phyloP scores from a whole-genome alignment of 2,797 vertebrate genomes.

The Phoebastria nigripes region DNA sequence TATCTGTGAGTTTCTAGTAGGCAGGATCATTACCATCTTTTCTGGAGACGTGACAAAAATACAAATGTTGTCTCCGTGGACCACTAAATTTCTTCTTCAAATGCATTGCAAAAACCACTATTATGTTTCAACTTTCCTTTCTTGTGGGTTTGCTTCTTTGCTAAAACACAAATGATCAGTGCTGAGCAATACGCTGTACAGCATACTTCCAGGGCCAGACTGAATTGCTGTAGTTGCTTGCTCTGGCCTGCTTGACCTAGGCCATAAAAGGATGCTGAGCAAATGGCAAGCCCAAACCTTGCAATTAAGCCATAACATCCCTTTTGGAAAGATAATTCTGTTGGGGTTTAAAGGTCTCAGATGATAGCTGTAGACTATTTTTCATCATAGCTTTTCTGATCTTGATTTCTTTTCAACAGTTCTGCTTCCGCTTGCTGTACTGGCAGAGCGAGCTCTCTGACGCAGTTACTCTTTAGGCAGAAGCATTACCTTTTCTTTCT shows the following conservation, averaged over 20 bases:
- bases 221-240: not conserved
- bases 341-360: not conserved
- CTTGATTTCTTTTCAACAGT: not conserved
- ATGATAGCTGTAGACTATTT: not conserved
- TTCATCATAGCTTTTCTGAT: not conserved
- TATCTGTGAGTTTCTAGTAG: not conserved
- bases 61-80: not conserved
- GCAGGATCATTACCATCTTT: not conserved
- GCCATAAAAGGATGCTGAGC: not conserved
- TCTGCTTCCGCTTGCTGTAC: not conserved
- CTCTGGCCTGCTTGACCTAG: not conserved
- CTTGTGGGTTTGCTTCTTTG: not conserved
- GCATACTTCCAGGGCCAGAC: not conserved
- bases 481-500: not conserved
- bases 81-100: not conserved
- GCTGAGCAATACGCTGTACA: not conserved
- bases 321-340: not conserved
- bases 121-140: not conserved
- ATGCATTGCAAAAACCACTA: not conserved
- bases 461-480: fast-evolving
- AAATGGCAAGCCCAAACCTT: not conserved
- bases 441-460: not conserved
- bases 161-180: not conserved
- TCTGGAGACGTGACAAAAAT: not conserved
- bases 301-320: not conserved